phyloP scores from a whole-genome alignment of 2,113 vertebrate genomes.

The Odobenus rosmarus region DNA sequence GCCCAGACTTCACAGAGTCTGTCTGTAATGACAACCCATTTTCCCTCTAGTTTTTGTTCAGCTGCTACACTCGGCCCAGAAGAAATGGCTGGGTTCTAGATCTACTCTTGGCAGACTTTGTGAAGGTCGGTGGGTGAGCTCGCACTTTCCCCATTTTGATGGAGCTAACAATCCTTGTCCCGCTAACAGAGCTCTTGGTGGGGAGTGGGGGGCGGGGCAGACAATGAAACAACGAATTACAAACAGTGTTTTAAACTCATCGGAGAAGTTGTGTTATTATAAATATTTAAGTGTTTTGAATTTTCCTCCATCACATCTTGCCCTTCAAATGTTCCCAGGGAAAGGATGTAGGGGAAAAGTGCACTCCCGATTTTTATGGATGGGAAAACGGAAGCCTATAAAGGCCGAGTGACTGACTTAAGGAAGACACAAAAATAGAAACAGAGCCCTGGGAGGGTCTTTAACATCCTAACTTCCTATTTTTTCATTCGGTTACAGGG shows the following conservation, averaged over 20 bases:
- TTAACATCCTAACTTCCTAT: neutral
- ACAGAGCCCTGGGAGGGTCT: neutral
- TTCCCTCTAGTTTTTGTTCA: neutral
- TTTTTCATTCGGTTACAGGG: constrained; percentile 42
- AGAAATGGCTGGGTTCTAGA: neutral
- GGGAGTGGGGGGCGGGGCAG: accelerated
- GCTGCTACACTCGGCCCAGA: neutral
- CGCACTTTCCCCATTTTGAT: neutral
- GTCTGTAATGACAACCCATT: accelerated
- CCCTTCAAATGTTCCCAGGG: neutral
- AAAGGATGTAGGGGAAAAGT: neutral
- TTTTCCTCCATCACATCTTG: neutral
- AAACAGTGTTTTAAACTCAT: neutral
- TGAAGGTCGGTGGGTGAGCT: neutral
- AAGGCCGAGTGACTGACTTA: neutral
- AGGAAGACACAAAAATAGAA: neutral
- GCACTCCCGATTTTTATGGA: constrained; percentile 18
- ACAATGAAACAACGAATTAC: neutral
- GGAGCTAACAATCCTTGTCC: neutral
- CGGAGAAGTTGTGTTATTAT: neutral
- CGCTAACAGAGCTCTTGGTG: neutral
- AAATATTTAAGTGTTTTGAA: neutral
- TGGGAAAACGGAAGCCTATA: constrained; percentile 15
- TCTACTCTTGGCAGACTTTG: neutral
- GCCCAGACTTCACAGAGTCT: neutral